Evolutionary conservation across 2,888 invertebrate genomes (phyloP), one percentile per base, ranked within the genome.

Genomic region (Macrophya alboannulata): DNA sequence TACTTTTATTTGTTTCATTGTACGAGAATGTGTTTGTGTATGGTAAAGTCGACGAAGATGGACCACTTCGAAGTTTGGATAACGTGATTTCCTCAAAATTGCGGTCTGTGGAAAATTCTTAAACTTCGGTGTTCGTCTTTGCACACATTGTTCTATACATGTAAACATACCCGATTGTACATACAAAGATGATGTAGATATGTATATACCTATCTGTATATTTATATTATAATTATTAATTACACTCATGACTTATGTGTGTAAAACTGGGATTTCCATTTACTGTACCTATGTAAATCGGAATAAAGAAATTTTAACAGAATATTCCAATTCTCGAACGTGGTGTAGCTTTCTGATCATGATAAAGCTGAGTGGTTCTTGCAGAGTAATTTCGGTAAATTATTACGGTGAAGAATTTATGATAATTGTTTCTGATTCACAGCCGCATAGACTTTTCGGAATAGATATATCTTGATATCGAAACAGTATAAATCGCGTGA

Each of bases 231-330:
- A 25, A 62, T 62, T 25, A 25, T 62, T 25, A 25, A 62, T 62
- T 25, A 25, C 25, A 62, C 21, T 25, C 25, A 4, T 62, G 25
- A 62, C 21, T 62, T 62, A 25, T 62, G 12, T 62, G 62, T 25
- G 62, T 21, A 62, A 62, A 62, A 62, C 4, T 62, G 25, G 62
- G 10, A 62, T 12, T 62, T 25, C 62, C 12, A 62, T 9, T 62
- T 62, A n/a, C 62, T 25, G 62, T 10, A 62, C 10, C 15, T 37
- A 17, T 68, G 68, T 68, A 6, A 12, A 68, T 68, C 37, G 68
- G 17, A 37, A 68, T 68, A 68, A 68, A 68, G 6, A 68, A 37
- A 68, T 68, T 68, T 68, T 25, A 17, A 68, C 31, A 68, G 31
- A 37, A 68, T 37, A 17, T 68, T 37, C 17, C 31, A 6, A 15